Percentiles rank a stretch among this genome's conserved stretches.
Evolutionary conservation across 30 jellyfish, hydroid and myxozoan genomes (phyloP).

Genomic region (Aurelia aurita): DNA sequence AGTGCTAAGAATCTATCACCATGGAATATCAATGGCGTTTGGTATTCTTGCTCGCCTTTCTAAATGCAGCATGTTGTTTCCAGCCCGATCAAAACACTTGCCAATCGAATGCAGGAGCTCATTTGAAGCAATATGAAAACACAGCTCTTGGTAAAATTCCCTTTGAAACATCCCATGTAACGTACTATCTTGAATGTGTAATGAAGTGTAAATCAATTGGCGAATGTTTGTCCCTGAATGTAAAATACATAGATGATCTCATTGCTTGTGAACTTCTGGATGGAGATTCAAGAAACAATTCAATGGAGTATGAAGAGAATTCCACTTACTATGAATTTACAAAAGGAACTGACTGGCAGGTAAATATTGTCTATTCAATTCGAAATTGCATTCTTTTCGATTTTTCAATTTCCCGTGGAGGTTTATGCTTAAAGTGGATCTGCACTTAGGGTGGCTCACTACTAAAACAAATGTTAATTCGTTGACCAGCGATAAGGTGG

Average conservation of each 20-base stretch:
- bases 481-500: no score
- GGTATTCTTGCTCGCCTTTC: no score
- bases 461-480: no score
- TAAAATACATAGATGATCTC: background rate
- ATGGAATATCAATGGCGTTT: no score
- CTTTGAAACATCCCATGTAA: background rate
- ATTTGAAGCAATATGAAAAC: background rate
- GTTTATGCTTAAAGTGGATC: no score
- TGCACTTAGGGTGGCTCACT: no score
- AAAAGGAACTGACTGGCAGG: slow-evolving; percentile 2
- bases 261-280: background rate
- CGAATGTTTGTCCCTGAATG: background rate
- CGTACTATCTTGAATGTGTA: background rate
- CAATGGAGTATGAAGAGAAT: background rate
- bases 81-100: no score
- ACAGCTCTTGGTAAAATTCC: background rate
- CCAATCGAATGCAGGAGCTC: no score
- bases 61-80: no score
- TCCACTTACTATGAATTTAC: background rate
- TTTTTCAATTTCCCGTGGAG: no score
- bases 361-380: background rate
- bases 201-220: slow-evolving; percentile 1
- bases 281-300: background rate
- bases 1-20: no score
- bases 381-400: no score